phyloP scores from a whole-genome alignment of 2,113 vertebrate species.

The Tautogolabrus adspersus region DNA sequence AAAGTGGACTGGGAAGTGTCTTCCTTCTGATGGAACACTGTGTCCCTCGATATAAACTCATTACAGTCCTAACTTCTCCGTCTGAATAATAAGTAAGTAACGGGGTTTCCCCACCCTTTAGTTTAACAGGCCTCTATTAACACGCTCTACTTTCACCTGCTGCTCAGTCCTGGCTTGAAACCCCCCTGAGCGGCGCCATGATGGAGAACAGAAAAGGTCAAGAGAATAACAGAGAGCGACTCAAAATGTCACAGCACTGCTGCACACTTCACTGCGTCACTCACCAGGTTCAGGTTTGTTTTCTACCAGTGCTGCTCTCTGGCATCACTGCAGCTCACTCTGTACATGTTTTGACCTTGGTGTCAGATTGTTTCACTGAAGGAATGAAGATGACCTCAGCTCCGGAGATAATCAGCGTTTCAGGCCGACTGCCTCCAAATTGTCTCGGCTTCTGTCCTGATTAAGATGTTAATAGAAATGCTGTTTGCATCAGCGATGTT shows the following conservation, averaged over 20 bases:
- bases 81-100: not conserved
- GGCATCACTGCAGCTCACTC: not conserved
- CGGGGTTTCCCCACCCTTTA: not conserved
- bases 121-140: conserved; percentile 1
- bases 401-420: conserved; percentile 30
- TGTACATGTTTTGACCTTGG: not conserved
- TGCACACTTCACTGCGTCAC: not conserved
- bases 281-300: not conserved
- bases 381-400: too few relatives aligned
- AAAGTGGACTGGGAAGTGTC: too few relatives aligned
- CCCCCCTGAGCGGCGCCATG: not conserved
- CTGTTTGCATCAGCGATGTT: conserved; percentile 4
- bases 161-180: conserved; percentile 26
- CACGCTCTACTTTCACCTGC: conserved; percentile 1
- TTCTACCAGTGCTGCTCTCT: not conserved
- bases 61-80: too few relatives aligned
- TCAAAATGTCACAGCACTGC: conserved; percentile 40
- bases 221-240: not conserved
- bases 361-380: not conserved
- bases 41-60: too few relatives aligned
- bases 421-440: not conserved
- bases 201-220: conserved; percentile 44
- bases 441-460: not conserved
- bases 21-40: too few relatives aligned
- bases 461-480: not conserved